phyloP scores from a whole-genome alignment of 1,140 invertebrate genomes.

The Polypedilum pembai region DNA sequence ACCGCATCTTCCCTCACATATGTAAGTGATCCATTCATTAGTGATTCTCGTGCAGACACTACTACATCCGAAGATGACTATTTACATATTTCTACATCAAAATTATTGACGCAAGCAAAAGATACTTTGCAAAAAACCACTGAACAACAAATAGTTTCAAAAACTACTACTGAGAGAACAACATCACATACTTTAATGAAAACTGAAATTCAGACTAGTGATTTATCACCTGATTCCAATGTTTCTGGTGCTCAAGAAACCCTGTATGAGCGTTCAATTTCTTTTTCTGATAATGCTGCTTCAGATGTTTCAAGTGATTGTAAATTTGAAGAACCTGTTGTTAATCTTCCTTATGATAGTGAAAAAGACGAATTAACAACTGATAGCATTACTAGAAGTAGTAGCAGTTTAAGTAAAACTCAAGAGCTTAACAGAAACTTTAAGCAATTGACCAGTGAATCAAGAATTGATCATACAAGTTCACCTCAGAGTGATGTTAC shows the following conservation, averaged over 20 bases:
- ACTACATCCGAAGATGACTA: not conserved
- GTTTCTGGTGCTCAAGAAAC: not conserved
- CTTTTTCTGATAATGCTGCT: slow-evolving; percentile 14
- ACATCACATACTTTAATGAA: not conserved
- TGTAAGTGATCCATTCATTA: not conserved
- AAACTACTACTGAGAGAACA: not conserved
- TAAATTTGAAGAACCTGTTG: slow-evolving; percentile 15
- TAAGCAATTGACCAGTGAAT: not conserved
- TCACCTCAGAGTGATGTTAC: slow-evolving; percentile 23
- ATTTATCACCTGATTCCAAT: not conserved
- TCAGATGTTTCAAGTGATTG: slow-evolving; percentile 20
- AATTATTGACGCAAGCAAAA: not conserved
- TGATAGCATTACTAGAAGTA: not conserved
- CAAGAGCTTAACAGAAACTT: not conserved
- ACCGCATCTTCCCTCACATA: not conserved
- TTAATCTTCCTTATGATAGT: slow-evolving; percentile 1
- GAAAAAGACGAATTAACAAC: not conserved
- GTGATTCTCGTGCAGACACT: slow-evolving; percentile 3
- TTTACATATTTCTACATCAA: not conserved
- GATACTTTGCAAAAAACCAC: not conserved
- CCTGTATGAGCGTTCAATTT: slow-evolving; percentile 1
- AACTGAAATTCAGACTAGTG: not conserved
- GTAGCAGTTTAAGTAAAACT: slow-evolving; percentile 25
- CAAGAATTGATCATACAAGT: not conserved
- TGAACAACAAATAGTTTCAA: not conserved